A percentile compares a stretch with the other conserved stretches of the same genome.
Conservation (phyloP, 2,888 invertebrate species). For the Ypsolopha scabrella region DNA sequence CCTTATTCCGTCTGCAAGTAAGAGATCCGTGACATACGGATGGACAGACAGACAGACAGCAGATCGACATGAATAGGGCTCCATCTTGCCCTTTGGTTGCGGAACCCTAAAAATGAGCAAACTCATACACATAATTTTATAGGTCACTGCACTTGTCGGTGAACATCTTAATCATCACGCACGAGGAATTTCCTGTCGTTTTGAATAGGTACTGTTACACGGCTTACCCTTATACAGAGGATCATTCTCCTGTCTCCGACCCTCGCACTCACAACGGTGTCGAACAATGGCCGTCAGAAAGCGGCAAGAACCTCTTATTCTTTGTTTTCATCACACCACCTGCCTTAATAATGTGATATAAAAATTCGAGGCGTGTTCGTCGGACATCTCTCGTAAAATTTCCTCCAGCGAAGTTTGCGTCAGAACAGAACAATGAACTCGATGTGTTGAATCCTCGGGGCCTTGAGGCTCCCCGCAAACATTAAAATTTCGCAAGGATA, state of each 20-base stretch:
- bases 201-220: slow-evolving; percentile 44
- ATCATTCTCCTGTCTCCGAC: slow-evolving; percentile 49
- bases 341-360: slow-evolving; percentile 48
- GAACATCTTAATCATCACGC: slow-evolving; percentile 25
- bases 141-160: slow-evolving; percentile 34
- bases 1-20: too few species aligned
- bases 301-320: slow-evolving; percentile 41
- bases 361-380: slow-evolving; percentile 55
- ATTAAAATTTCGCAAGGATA: too few species aligned
- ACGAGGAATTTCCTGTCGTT: slow-evolving; percentile 42
- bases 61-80: too few species aligned
- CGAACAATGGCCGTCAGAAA: slow-evolving; percentile 57
- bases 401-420: slow-evolving; percentile 23
- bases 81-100: too few species aligned
- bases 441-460: slow-evolving; percentile 6
- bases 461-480: too few species aligned
- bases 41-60: too few species aligned
- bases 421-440: slow-evolving; percentile 51
- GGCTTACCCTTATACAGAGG: slow-evolving; percentile 41
- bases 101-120: background rate
- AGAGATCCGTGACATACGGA: too few species aligned
- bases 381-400: slow-evolving; percentile 56
- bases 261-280: slow-evolving; percentile 13
- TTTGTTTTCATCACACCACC: slow-evolving; percentile 45
- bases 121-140: slow-evolving; percentile 6